Percentiles rank a stretch among this genome's conserved stretches.
These are phyloP conservation scores for Drosophila rhopaloa DNA, from an alignment of 1,140 invertebrate species.

Conservation along the genomic window DNA sequence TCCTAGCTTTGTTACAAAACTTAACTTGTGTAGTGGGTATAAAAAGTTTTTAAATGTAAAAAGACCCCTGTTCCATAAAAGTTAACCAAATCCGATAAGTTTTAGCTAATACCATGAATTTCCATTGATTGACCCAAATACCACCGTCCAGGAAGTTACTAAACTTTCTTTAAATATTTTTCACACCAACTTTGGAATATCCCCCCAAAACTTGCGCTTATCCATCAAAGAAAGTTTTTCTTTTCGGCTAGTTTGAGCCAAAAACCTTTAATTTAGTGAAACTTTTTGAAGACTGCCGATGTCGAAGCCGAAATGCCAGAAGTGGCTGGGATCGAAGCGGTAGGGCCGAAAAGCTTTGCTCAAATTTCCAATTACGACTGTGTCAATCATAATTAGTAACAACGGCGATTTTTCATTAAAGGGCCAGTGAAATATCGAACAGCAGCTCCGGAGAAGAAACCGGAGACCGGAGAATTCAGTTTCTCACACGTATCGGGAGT, in stretches of 20 bases:
- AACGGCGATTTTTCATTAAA: constrained; percentile 83
- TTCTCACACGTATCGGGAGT: constrained; percentile 80
- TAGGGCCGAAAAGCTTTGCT: constrained; percentile 70
- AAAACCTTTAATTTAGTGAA: constrained; percentile 81
- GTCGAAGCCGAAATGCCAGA: constrained; percentile 24
- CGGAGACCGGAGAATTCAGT: constrained; percentile 52
- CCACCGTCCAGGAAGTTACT: constrained; percentile 19
- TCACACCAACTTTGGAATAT: constrained; percentile 53
- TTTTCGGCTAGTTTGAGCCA: constrained; percentile 64
- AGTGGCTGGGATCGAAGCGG: constrained; percentile 29
- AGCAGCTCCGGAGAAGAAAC: constrained; percentile 24
- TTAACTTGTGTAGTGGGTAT: too few relatives aligned
- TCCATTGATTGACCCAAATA: constrained; percentile 26
- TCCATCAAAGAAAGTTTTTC: constrained; percentile 78
- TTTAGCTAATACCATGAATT: neutral
- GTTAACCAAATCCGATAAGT: neutral
- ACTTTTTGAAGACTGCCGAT: constrained; percentile 79
- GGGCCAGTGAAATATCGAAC: constrained; percentile 56
- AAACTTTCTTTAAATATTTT: constrained; percentile 67
- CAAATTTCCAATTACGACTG: constrained; percentile 84
- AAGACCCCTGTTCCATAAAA: neutral
- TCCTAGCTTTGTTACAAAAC: too few relatives aligned
- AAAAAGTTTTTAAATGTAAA: too few relatives aligned
- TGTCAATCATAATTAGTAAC: constrained; percentile 85
- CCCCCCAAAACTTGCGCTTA: constrained; percentile 61